Evolutionary conservation across 2,797 vertebrate species (phyloP).

Genomic region (Acomys russatus): DNA sequence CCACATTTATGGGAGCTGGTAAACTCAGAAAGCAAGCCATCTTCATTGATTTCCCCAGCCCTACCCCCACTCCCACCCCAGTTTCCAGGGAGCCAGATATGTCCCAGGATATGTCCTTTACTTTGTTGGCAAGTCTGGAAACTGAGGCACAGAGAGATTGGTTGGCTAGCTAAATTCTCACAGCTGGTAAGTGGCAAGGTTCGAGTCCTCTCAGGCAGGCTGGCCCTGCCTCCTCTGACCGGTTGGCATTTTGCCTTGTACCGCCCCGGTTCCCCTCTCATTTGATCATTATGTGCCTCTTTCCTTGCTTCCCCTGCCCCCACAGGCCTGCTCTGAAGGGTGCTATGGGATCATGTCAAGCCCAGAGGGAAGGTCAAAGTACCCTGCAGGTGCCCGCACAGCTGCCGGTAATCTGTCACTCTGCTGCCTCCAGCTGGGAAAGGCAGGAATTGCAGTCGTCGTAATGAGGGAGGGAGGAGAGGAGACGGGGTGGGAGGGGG

Average conservation of each 20-base stretch:
- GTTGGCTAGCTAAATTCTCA: background rate
- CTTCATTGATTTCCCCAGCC: background rate
- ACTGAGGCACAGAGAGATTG: background rate
- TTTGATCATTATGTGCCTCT: background rate
- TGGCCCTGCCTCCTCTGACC: accelerated
- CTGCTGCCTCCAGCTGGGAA: constrained; percentile 63
- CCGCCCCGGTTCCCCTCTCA: too few species aligned
- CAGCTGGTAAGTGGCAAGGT: background rate
- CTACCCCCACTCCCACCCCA: background rate
- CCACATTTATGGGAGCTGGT: accelerated
- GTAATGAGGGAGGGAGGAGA: too few species aligned
- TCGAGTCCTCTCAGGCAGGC: background rate
- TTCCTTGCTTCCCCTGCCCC: background rate
- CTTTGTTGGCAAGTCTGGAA: background rate
- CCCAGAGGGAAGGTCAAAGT: constrained; percentile 54
- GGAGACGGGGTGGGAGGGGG: background rate
- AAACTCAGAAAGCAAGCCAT: background rate
- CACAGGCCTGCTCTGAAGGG: too few species aligned
- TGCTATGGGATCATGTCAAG: constrained; percentile 47
- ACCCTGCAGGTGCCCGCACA: background rate
- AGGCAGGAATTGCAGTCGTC: background rate
- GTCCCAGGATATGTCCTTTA: background rate
- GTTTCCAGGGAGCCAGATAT: background rate
- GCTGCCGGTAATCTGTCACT: constrained; percentile 71
- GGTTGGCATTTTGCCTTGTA: background rate